A percentile compares a stretch with the other conserved stretches of the same genome.
These are phyloP conservation scores for Leptopilina boulardi DNA, from an alignment of 1,140 invertebrate genomes.

Conservation along the genomic window DNA sequence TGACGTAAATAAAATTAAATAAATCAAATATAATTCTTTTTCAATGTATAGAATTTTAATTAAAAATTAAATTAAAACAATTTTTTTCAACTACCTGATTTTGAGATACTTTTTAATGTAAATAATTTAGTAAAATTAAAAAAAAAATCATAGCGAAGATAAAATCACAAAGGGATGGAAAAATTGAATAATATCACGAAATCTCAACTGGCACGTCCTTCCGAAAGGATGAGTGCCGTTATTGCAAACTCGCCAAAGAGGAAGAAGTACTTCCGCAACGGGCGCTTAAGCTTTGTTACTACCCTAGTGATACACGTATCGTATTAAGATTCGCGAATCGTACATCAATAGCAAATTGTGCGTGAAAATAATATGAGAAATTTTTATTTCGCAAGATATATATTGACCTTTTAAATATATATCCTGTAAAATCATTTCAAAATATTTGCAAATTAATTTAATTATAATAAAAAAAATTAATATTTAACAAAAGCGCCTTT, in stretches of 20 bases:
- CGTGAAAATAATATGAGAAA: background rate
- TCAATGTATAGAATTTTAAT: too few species aligned
- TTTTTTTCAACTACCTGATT: too few species aligned
- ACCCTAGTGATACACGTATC: background rate
- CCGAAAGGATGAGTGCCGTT: slow-evolving; percentile 29
- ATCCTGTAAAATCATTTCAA: too few species aligned
- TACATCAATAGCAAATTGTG: slow-evolving; percentile 23
- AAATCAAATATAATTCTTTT: too few species aligned
- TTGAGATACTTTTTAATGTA: too few species aligned
- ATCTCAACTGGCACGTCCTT: slow-evolving; percentile 13
- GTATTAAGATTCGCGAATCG: slow-evolving; percentile 28
- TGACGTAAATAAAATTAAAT: too few species aligned
- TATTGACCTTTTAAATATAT: too few species aligned
- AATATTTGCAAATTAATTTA: too few species aligned
- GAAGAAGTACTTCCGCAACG: slow-evolving; percentile 28
- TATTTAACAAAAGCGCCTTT: too few species aligned
- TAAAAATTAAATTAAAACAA: too few species aligned
- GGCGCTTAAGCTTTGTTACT: slow-evolving; percentile 14
- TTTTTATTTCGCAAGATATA: background rate
- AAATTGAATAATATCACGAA: slow-evolving; percentile 11
- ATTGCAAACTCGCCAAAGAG: slow-evolving; percentile 19
- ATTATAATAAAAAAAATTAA: too few species aligned
- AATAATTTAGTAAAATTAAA: too few species aligned
- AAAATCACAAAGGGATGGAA: background rate
- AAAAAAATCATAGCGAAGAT: background rate